A percentile compares a stretch with the other conserved stretches of the same genome.
Conservation (phyloP, 2,113 vertebrate species). For the Scartelaos histophorus region DNA sequence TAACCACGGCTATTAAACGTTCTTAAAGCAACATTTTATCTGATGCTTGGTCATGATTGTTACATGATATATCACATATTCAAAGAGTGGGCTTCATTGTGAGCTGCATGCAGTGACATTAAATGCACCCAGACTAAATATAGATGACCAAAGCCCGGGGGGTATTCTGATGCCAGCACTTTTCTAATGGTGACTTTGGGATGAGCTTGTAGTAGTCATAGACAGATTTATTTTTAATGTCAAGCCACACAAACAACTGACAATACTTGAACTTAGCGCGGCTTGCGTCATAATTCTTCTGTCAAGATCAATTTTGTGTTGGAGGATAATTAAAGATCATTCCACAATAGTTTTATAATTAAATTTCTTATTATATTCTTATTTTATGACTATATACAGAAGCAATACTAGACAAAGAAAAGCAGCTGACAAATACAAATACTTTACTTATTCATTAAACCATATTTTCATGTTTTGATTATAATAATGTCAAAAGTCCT, state of each 20-base stretch:
- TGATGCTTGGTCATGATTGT: background rate
- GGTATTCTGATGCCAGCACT: constrained; percentile 41
- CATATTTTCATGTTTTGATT: too few species aligned
- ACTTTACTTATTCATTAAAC: too few species aligned
- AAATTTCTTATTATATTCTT: background rate
- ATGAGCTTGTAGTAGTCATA: constrained; percentile 28
- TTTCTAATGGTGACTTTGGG: constrained; percentile 48
- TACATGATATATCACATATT: constrained; percentile 1
- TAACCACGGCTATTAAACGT: background rate
- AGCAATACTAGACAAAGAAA: too few species aligned
- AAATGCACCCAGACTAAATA: constrained; percentile 36
- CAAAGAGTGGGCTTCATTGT: constrained; percentile 21
- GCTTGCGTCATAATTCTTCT: background rate
- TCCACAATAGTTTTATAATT: background rate
- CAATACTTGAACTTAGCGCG: background rate
- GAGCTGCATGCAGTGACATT: constrained; percentile 23
- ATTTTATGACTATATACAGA: background rate
- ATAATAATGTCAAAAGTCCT: too few species aligned
- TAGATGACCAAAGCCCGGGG: constrained; percentile 31
- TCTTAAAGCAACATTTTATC: background rate
- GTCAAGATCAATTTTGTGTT: background rate
- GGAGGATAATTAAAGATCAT: background rate
- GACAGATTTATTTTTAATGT: constrained; percentile 21
- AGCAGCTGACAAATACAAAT: too few species aligned
- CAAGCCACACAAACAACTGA: background rate